A percentile compares a stretch with the other conserved stretches of the same genome.
phyloP scores from a whole-genome alignment of 2,797 vertebrate genomes.

The Ceryle rudis region DNA sequence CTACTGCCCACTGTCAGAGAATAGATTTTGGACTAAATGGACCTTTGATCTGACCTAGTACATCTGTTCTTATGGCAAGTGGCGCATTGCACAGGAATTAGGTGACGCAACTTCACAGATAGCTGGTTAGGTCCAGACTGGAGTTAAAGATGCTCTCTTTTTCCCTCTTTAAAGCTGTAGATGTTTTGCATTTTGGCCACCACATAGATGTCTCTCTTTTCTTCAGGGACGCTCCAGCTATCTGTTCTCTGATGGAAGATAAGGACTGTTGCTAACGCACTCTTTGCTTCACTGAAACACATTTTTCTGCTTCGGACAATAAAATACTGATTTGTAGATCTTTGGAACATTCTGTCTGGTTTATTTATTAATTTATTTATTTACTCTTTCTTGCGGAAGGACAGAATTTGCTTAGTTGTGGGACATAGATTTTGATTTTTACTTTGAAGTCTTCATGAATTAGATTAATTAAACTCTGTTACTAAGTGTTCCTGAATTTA shows the following conservation, averaged over 20 bases:
- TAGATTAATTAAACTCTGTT: neutral
- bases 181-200: neutral
- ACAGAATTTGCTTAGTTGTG: neutral
- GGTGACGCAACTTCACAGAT: constrained; percentile 1
- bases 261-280: constrained; percentile 20
- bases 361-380: constrained; percentile 36
- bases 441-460: neutral
- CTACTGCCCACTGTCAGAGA: neutral
- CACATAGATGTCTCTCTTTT: neutral
- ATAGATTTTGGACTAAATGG: neutral
- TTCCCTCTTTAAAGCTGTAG: neutral
- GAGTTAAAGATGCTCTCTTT: neutral
- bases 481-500: neutral
- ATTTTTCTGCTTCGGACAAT: constrained; percentile 5
- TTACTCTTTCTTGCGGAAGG: neutral
- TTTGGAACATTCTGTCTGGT: constrained; percentile 26
- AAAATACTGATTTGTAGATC: constrained; percentile 34
- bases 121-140: neutral
- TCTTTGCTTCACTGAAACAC: neutral
- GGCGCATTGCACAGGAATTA: neutral
- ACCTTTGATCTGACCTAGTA: neutral
- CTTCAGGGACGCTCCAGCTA: neutral
- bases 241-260: constrained; percentile 58
- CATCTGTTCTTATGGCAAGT: constrained; percentile 23
- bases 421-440: neutral